A percentile compares a stretch with the other conserved stretches of the same genome.
Evolutionary conservation across 2,797 vertebrate species (phyloP).

Genomic region (Molossus molossus): DNA sequence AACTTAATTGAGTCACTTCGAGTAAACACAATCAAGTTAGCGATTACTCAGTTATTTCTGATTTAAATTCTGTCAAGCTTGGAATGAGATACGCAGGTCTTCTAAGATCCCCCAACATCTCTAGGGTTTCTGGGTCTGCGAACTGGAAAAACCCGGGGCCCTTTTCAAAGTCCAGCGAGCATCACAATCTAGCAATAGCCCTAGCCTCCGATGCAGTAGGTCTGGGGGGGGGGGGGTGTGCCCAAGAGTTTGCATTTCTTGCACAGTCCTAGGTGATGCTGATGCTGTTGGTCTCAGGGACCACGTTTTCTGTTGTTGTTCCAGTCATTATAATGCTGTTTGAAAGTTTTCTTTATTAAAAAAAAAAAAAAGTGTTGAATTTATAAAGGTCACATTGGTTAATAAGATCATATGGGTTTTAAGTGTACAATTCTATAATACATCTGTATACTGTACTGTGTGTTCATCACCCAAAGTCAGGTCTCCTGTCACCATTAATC

Average conservation of each 20-base stretch:
- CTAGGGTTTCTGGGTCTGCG: not conserved
- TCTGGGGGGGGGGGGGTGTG: not conserved
- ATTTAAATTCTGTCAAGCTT: slow-evolving; percentile 70
- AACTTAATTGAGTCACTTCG: slow-evolving; percentile 72
- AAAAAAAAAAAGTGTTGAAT: not conserved
- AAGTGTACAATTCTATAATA: not conserved
- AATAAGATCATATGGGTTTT: not conserved
- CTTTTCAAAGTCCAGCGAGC: not conserved
- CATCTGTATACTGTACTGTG: not conserved
- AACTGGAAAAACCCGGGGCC: not conserved
- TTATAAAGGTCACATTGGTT: not conserved
- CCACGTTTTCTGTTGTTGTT: not conserved
- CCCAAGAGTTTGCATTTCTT: not conserved
- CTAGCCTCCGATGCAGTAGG: not conserved
- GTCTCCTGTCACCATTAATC: not conserved
- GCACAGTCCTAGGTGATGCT: not conserved
- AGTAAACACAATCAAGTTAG: slow-evolving; percentile 74
- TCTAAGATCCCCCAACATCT: not conserved
- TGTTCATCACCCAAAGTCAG: not conserved
- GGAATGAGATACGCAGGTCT: slow-evolving; percentile 10
- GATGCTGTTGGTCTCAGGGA: not conserved
- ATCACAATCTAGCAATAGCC: not conserved
- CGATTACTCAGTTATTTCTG: slow-evolving; percentile 73
- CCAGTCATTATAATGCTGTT: not conserved
- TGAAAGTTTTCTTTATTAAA: not conserved